Conservation (phyloP, 2,888 invertebrate species). For the Escarpia spicata region DNA sequence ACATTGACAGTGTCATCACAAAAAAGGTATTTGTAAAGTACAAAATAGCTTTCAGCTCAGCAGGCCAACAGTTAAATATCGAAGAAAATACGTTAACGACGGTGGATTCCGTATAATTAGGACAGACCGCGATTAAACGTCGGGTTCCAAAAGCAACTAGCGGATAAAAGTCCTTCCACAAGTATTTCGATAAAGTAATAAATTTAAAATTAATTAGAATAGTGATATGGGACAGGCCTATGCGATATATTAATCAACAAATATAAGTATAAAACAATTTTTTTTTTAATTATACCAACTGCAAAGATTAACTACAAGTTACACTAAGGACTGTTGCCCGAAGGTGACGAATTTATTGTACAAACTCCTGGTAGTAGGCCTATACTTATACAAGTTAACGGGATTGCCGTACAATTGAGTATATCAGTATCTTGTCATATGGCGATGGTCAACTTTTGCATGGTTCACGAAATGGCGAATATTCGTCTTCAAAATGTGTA, state of each 20-base stretch:
- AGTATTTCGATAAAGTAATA: not conserved
- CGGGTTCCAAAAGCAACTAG: not conserved
- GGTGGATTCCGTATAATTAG: not conserved
- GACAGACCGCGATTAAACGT: not conserved
- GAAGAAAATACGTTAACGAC: not conserved
- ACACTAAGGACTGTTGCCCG: too few relatives aligned
- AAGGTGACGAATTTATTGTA: too few relatives aligned
- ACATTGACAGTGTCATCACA: constrained; percentile 22
- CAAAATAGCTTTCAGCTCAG: not conserved
- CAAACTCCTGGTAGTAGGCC: too few relatives aligned
- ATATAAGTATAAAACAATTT: too few relatives aligned
- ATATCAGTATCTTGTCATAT: not conserved
- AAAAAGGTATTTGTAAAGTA: constrained; percentile 18
- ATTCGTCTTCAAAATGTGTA: not conserved
- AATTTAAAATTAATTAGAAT: not conserved
- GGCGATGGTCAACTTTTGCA: not conserved
- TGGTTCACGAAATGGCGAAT: not conserved
- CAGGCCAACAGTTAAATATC: not conserved
- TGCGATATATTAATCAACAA: too few relatives aligned
- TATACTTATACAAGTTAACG: too few relatives aligned
- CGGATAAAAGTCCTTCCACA: not conserved
- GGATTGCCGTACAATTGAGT: not conserved
- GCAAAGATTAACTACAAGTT: too few relatives aligned
- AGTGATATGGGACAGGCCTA: not conserved
- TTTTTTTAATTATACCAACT: not conserved